Evolutionary conservation across 2,888 invertebrate species (phyloP).

Genomic region (Fragum fragum): DNA sequence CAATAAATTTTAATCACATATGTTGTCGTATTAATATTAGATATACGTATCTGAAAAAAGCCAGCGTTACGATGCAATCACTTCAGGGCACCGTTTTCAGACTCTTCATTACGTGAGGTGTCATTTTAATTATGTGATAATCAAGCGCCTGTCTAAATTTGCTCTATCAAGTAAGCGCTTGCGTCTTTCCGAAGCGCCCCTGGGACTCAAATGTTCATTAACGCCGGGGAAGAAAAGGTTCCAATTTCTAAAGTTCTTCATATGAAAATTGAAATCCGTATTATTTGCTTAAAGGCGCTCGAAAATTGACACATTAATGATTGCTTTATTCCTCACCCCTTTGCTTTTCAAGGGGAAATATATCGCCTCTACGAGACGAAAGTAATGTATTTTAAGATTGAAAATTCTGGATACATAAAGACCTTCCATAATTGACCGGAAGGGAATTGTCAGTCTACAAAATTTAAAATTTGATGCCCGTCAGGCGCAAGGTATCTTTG

Average conservation of each 20-base stretch:
- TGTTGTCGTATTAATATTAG: too few species aligned
- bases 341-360: too few species aligned
- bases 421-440: too few species aligned
- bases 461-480: too few species aligned
- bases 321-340: neutral
- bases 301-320: constrained; percentile 1
- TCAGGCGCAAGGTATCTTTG: too few species aligned
- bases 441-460: too few species aligned
- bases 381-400: too few species aligned
- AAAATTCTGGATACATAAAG: too few species aligned
- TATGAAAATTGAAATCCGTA: constrained; percentile 12
- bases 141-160: constrained; percentile 27
- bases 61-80: neutral
- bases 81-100: constrained; percentile 9
- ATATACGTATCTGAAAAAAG: neutral
- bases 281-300: constrained; percentile 14
- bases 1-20: too few species aligned
- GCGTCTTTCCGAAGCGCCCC: constrained; percentile 17
- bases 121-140: constrained; percentile 25
- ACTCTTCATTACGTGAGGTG: constrained; percentile 17
- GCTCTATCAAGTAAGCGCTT: constrained; percentile 20
- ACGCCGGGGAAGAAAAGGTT: constrained; percentile 9
- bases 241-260: constrained; percentile 13
- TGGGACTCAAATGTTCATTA: constrained; percentile 11
- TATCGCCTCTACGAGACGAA: too few species aligned